phyloP scores from a whole-genome alignment of 2,888 invertebrate species.

The Deilephila porcellus region DNA sequence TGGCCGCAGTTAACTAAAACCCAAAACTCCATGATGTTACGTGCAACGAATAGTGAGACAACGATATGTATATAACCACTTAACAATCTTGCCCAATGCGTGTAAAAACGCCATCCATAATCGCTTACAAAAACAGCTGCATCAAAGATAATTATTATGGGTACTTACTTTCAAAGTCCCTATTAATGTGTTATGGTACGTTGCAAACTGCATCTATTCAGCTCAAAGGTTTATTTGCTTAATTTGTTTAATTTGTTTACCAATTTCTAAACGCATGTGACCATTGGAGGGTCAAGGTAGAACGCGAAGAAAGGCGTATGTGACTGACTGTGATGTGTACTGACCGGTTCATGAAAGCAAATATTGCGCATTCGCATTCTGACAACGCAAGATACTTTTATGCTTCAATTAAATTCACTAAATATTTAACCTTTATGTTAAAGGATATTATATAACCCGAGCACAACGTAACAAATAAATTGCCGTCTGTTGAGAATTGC shows the following conservation, averaged over 20 bases:
- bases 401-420: slow-evolving; percentile 4
- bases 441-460: too few relatives aligned
- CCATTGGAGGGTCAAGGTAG: slow-evolving; percentile 2
- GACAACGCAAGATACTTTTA: neutral
- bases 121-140: neutral
- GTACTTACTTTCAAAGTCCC: neutral
- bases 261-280: slow-evolving; percentile 10
- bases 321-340: slow-evolving; percentile 30
- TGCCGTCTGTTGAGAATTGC: too few relatives aligned
- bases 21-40: neutral
- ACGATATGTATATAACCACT: neutral
- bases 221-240: neutral
- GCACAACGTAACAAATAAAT: too few relatives aligned
- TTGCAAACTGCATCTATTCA: slow-evolving; percentile 1
- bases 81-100: neutral
- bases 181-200: neutral
- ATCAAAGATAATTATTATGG: neutral
- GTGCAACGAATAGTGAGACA: neutral
- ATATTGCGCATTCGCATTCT: slow-evolving; percentile 24
- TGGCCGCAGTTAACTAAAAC: neutral
- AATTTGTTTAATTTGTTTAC: neutral
- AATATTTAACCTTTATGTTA: neutral
- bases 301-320: slow-evolving; percentile 30
- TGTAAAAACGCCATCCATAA: neutral
- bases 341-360: slow-evolving; percentile 28